Conservation (phyloP, 2,113 vertebrate genomes). For the Colossoma macropomum region DNA sequence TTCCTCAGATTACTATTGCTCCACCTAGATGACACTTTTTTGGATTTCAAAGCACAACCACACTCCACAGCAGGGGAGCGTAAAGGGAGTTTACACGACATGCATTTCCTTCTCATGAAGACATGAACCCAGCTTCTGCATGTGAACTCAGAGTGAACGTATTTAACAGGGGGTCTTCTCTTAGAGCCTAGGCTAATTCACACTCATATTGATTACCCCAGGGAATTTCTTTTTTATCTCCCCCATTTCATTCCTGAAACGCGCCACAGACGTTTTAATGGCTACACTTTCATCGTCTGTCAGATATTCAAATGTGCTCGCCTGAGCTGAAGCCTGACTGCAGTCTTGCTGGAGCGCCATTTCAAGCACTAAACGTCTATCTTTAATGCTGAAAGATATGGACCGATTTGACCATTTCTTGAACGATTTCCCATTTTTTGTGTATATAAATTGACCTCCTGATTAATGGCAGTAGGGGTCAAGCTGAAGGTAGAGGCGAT, state of each 20-base stretch:
- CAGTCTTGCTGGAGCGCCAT: conserved; percentile 45
- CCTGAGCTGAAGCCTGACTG: conserved; percentile 49
- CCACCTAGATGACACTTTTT: not conserved
- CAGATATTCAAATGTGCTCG: conserved; percentile 79
- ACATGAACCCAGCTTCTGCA: conserved; percentile 7
- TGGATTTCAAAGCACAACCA: not conserved
- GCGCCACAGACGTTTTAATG: conserved; percentile 77
- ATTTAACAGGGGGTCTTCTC: conserved; percentile 47
- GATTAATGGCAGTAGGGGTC: conserved; percentile 74
- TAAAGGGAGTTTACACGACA: not conserved
- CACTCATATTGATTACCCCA: conserved; percentile 75
- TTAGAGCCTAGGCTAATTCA: conserved; percentile 76
- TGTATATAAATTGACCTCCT: conserved; percentile 77
- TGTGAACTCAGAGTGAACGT: conserved; percentile 17
- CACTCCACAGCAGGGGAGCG: not conserved
- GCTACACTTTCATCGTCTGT: conserved; percentile 80
- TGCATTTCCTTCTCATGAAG: conserved; percentile 47
- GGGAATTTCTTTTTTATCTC: conserved; percentile 78
- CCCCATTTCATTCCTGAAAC: conserved; percentile 80
- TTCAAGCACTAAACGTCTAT: conserved; percentile 74
- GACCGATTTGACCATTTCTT: conserved; percentile 72
- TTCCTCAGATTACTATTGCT: too few relatives aligned
- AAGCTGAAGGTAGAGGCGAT: conserved; percentile 64
- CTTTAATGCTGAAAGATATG: conserved; percentile 78
- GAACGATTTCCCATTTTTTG: conserved; percentile 69